Conservation (phyloP, 2,888 invertebrate genomes). For the Abscondita cerata region DNA sequence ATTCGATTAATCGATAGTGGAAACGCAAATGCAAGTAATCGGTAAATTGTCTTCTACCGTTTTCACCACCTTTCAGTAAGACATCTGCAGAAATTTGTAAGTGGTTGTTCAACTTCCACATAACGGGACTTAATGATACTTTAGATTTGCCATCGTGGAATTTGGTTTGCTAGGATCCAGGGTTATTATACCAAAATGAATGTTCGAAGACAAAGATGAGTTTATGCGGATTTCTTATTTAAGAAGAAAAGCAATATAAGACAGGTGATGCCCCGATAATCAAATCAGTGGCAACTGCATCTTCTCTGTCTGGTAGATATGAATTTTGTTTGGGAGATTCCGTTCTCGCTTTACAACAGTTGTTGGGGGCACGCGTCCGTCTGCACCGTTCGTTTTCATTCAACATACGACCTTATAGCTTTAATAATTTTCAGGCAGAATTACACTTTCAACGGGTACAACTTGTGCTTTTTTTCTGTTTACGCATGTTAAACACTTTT, state of each 20-base stretch:
- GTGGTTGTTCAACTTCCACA: slow-evolving; percentile 56
- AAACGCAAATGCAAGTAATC: not conserved
- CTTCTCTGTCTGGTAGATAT: slow-evolving; percentile 36
- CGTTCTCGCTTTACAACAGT: slow-evolving; percentile 52
- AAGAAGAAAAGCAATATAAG: slow-evolving; percentile 35
- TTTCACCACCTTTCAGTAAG: slow-evolving; percentile 4
- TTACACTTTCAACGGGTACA: slow-evolving; percentile 23
- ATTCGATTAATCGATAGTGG: not conserved
- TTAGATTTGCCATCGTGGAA: slow-evolving; percentile 51
- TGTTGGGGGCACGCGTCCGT: slow-evolving; percentile 53
- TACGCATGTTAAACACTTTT: no score
- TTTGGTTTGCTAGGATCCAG: slow-evolving; percentile 43
- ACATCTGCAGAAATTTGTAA: slow-evolving; percentile 39
- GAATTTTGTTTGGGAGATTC: slow-evolving; percentile 44
- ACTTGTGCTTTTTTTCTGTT: no score
- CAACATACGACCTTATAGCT: slow-evolving; percentile 38
- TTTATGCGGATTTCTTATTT: slow-evolving; percentile 16
- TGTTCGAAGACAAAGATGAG: slow-evolving; percentile 26
- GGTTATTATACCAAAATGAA: slow-evolving; percentile 40
- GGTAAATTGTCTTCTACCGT: not conserved
- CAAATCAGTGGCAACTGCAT: slow-evolving; percentile 36
- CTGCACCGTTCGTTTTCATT: slow-evolving; percentile 45
- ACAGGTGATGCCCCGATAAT: slow-evolving; percentile 45
- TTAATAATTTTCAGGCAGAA: slow-evolving; percentile 22
- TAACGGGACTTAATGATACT: slow-evolving; percentile 48